Evolutionary conservation across 2,113 vertebrate species (phyloP).

Genomic region (Todiramphus chloris): DNA sequence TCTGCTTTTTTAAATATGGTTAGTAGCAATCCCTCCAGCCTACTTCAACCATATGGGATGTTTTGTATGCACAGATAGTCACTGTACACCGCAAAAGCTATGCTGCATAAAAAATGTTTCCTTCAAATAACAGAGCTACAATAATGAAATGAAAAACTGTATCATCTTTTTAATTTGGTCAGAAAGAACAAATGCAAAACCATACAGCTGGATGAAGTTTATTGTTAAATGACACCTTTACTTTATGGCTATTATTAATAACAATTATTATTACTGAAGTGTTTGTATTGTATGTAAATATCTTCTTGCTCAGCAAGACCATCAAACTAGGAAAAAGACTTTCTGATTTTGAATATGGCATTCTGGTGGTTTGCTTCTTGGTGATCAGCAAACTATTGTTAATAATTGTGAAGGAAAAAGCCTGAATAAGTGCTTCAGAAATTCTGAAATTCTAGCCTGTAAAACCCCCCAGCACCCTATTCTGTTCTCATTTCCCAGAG

Average conservation of each 20-base stretch:
- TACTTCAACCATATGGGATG: constrained; percentile 64
- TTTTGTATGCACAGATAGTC: constrained; percentile 35
- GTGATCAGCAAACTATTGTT: not conserved
- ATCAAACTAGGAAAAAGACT: not conserved
- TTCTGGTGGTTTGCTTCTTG: not conserved
- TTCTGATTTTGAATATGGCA: not conserved
- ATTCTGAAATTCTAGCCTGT: not conserved
- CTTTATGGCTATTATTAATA: not conserved
- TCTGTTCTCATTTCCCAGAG: not conserved
- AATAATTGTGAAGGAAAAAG: not conserved
- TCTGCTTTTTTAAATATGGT: constrained; percentile 75
- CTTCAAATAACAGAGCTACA: not conserved
- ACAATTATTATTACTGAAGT: not conserved
- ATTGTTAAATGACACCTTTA: not conserved
- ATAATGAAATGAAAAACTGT: not conserved
- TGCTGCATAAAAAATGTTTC: not conserved
- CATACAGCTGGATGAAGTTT: not conserved
- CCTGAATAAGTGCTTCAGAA: not conserved
- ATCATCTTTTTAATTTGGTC: not conserved
- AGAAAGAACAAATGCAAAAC: not conserved
- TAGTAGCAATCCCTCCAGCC: constrained; percentile 70
- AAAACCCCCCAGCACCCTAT: not conserved
- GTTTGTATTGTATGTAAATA: not conserved
- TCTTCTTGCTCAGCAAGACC: not conserved
- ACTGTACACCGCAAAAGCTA: not conserved